Base-by-base conservation (phyloP, 2,888 invertebrate genomes). In the Pyralis farinalis region DNA sequence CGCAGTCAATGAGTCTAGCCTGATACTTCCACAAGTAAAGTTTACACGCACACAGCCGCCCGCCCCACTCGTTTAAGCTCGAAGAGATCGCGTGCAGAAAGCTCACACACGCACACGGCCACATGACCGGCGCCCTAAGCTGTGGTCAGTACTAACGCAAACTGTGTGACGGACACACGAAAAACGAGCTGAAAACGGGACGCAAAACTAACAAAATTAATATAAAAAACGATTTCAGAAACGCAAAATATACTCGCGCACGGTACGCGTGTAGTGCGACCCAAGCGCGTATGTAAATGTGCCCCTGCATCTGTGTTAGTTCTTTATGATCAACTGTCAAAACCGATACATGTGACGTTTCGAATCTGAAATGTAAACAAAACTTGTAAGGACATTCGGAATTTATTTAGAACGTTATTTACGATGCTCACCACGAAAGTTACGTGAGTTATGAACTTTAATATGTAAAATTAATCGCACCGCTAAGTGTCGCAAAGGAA, bases 1-100 rank as follows among this genome's bases (percentile, higher is more conserved):
- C 82, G 82, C 86, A 87, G 88, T 88, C 88, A 88, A 88, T 88
- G 88, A 88, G 88, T 88, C 88, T 88, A 86, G 88, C 75, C 86
- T 77, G 78, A 71, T 78, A 86, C 83, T 74, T 78, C 68, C 72
- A 84, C 85, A 81, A 78, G 81, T 82, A 70, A 74, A 77, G 64
- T 72, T 67, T 50, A 46, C 58, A 80, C 86, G 70, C 86, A 82
- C 86, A 85, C 86, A 64, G 44, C 55, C 73, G 70, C 71, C 64
- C 66, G 56, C 83, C 83, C 85, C 83, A 76, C 80, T 74, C 83
- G 84, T 74, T 74, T 71, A 76, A 81, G 82, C 79, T 71, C 65
- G 56, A 63, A 66, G 70, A 77, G 85, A 83, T 87, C 85, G 88
- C 88, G 88, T 87, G 86, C 87, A 82, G 83, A 87, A 86, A 84